Conservation (phyloP, 1,140 invertebrate species). For the Drosophila grimshawi region DNA sequence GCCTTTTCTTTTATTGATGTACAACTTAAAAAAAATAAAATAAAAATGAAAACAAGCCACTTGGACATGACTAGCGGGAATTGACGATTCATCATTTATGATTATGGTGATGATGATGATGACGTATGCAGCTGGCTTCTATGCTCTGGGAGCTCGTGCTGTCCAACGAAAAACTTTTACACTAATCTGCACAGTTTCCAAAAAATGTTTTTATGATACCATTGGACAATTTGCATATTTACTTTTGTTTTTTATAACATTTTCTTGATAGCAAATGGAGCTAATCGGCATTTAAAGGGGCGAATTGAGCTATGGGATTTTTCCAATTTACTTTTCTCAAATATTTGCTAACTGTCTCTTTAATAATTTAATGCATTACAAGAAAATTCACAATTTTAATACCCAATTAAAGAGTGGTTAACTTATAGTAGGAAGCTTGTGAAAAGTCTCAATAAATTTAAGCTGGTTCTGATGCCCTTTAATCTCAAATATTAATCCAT, state of each 20-base stretch:
- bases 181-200: conserved; percentile 50
- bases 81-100: conserved; percentile 73
- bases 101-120: conserved; percentile 51
- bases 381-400: neutral
- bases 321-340: no score
- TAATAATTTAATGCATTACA: neutral
- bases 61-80: conserved; percentile 62
- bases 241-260: conserved; percentile 29
- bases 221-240: conserved; percentile 59
- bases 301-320: neutral
- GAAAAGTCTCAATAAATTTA: no score
- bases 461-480: no score
- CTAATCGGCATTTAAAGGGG: conserved; percentile 36
- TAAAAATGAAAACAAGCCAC: conserved; percentile 26
- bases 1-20: conserved; percentile 47
- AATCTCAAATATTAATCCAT: no score
- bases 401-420: no score
- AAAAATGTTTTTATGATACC: conserved; percentile 47
- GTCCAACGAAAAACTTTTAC: conserved; percentile 29
- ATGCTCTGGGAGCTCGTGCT: conserved; percentile 18
- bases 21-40: conserved; percentile 43
- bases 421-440: no score
- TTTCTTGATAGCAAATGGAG: conserved; percentile 4
- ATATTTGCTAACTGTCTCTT: neutral
- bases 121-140: conserved; percentile 37